Evolutionary conservation across 53 echinoderm and acorn worm genomes (phyloP).

Genomic region (Apostichopus leukothele): DNA sequence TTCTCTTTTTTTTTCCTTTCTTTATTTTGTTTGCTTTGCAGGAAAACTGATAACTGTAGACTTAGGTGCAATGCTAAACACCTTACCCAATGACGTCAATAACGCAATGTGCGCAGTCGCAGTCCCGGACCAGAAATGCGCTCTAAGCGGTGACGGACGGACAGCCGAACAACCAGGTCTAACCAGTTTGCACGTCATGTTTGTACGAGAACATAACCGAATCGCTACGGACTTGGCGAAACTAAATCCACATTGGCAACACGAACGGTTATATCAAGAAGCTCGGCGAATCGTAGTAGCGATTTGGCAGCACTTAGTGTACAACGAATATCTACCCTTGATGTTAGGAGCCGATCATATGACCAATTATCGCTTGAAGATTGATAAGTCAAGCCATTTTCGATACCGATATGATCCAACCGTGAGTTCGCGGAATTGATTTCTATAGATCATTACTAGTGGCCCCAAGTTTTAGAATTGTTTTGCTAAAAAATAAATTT

Average conservation of each 20-base stretch:
- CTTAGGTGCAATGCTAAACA: neutral
- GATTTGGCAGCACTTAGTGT: slow-evolving; percentile 68
- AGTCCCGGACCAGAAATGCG: slow-evolving; percentile 17
- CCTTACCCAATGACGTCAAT: slow-evolving; percentile 19
- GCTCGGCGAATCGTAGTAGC: slow-evolving; percentile 75
- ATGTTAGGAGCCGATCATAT: slow-evolving; percentile 25
- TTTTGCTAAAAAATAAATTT: too few species aligned
- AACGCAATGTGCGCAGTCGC: slow-evolving; percentile 20
- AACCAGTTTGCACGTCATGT: slow-evolving; percentile 71
- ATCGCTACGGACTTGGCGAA: slow-evolving; percentile 52
- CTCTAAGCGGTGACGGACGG: slow-evolving; percentile 70
- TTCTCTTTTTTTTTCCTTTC: neutral
- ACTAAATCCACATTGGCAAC: slow-evolving; percentile 46
- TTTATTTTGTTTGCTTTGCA: neutral
- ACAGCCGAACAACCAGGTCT: slow-evolving; percentile 76
- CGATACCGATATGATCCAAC: slow-evolving; percentile 1
- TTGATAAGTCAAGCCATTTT: neutral
- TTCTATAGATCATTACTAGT: neutral
- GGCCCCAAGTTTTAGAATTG: too few species aligned
- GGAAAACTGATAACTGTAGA: neutral
- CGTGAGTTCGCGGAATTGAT: neutral
- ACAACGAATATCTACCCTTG: slow-evolving; percentile 76
- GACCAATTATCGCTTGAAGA: neutral
- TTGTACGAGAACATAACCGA: slow-evolving; percentile 74
- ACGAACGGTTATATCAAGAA: slow-evolving; percentile 59